A percentile compares a stretch with the other conserved stretches of the same genome.
Evolutionary conservation across 2,797 vertebrate species (phyloP).

Genomic region (Lates japonicus): DNA sequence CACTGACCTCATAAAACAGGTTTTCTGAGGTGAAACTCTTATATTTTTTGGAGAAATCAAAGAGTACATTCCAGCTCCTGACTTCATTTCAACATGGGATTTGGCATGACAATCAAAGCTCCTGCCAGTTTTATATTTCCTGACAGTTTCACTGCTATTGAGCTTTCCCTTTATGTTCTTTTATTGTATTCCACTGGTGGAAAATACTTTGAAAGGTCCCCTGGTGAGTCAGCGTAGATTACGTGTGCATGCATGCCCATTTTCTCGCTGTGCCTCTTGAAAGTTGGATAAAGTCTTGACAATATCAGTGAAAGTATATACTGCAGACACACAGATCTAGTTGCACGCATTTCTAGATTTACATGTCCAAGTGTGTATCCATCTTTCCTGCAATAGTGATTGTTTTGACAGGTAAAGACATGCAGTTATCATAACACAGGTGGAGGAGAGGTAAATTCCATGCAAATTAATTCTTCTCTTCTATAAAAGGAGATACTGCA

Average conservation of each 20-base stretch:
- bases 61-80: constrained; percentile 5
- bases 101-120: constrained; percentile 39
- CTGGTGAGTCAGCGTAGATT: constrained; percentile 36
- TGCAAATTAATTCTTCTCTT: background rate
- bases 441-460: background rate
- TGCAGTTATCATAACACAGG: background rate
- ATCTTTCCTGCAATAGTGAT: background rate
- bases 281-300: constrained; percentile 27
- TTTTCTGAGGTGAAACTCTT: background rate
- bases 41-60: background rate
- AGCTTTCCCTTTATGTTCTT: constrained; percentile 43
- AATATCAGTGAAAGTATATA: background rate
- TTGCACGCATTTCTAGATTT: background rate
- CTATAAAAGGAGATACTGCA: background rate
- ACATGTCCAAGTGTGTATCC: background rate
- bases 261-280: constrained; percentile 16
- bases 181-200: constrained; percentile 52
- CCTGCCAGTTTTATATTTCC: constrained; percentile 55
- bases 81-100: constrained; percentile 24
- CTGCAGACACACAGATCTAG: background rate
- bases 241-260: constrained; percentile 20
- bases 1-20: background rate
- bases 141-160: constrained; percentile 51
- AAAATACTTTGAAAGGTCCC: constrained; percentile 58
- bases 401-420: background rate